A percentile compares a stretch with the other conserved stretches of the same genome.
Conservation (phyloP, 2,888 invertebrate genomes). For the Helobdella robusta region DNA sequence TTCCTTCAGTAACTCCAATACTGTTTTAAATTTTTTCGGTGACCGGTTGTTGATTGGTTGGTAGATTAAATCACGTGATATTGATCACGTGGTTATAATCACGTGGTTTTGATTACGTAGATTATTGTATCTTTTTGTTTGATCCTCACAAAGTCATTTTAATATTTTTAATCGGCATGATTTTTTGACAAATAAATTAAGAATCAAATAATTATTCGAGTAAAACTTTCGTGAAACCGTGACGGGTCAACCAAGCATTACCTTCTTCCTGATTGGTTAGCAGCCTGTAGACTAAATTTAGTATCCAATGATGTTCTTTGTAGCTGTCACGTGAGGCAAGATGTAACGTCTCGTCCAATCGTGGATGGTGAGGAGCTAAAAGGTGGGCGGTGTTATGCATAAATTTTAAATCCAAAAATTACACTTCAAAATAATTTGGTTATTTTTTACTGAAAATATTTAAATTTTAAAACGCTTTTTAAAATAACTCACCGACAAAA, state of each 20-base stretch:
- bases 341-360: constrained; percentile 75
- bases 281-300: constrained; percentile 62
- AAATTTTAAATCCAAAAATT: neutral
- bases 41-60: neutral
- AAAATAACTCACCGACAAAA: constrained; percentile 57
- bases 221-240: no score
- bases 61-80: neutral
- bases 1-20: neutral
- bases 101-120: no score
- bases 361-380: constrained; percentile 66
- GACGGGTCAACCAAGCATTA: constrained; percentile 22
- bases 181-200: no score
- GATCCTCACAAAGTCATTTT: no score
- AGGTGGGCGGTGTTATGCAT: constrained; percentile 26
- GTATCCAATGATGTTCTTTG: constrained; percentile 64
- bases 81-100: neutral
- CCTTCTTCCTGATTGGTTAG: constrained; percentile 54
- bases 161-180: no score
- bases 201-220: no score
- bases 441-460: neutral
- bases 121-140: no score
- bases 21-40: neutral
- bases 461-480: neutral
- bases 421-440: neutral
- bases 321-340: constrained; percentile 64